A percentile compares a stretch with the other conserved stretches of the same genome.
Conservation (phyloP, 2,888 invertebrate species). For the Tholera decimalis region DNA sequence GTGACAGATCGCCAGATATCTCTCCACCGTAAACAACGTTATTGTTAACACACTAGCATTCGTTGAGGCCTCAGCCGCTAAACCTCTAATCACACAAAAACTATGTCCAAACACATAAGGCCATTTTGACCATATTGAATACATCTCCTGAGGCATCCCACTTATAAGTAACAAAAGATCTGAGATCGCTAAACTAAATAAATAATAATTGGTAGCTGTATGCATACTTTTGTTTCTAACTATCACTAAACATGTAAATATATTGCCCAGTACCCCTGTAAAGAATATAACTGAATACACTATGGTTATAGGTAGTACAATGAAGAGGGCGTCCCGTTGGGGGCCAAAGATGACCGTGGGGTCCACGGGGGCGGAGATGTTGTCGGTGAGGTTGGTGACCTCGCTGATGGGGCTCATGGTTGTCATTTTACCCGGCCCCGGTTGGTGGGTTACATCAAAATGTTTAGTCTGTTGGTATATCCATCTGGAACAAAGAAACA, state of each 20-base stretch:
- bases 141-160: conserved; percentile 96
- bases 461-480: conserved; percentile 14
- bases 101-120: conserved; percentile 95
- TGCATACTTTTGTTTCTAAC: conserved; percentile 96
- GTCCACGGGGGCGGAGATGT: conserved; percentile 70
- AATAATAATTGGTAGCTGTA: conserved; percentile 95
- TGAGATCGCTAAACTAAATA: conserved; percentile 96
- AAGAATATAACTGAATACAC: conserved; percentile 95
- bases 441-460: conserved; percentile 13
- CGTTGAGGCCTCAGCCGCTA: conserved; percentile 95
- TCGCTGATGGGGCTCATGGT: conserved; percentile 49
- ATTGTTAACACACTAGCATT: conserved; percentile 95
- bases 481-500: conserved; percentile 55
- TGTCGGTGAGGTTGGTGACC: conserved; percentile 45
- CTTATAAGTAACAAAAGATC: conserved; percentile 95
- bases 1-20: conserved; percentile 92
- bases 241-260: conserved; percentile 96
- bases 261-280: conserved; percentile 95
- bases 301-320: conserved; percentile 94
- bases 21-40: conserved; percentile 96
- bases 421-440: conserved; percentile 6
- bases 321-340: conserved; percentile 90
- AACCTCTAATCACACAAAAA: conserved; percentile 95
- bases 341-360: conserved; percentile 83
- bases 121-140: conserved; percentile 94